Base-by-base conservation (phyloP, 1,140 invertebrate species). In the Hypsibius dujardini region DNA sequence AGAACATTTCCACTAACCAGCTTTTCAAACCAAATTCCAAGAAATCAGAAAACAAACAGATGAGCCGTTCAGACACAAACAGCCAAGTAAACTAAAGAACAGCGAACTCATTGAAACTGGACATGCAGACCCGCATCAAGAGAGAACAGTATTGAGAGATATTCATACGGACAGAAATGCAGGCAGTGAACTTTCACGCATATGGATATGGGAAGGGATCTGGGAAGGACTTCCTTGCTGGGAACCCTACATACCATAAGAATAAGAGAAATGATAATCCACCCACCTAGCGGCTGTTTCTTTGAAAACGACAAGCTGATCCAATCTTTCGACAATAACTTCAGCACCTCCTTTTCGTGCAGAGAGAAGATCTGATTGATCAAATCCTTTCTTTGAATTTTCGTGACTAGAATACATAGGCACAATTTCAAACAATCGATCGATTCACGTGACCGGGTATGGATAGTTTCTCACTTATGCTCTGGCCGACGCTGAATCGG, bases 361-460 rank as follows among this genome's bases (percentile, higher is more conserved):
- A 95, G 82, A 1, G 93, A 92, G 79, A 94, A 92, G 75, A 95
- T 87, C 81, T 91, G 88, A 40, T 86, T 86, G 73, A 95, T 90
- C 0, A 95, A 82, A 47, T 89, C 88, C 72, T 87, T 84, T 60
- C 89, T 88, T 74, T 91, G 82, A 80, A 90, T 90, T 76, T 89
- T 87, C 56, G 92, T 90, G 76, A 95, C 90, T 89, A 78, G 69
- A 83, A 82, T 46, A 46, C 28, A 28, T 28, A 28, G 28, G 28
- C 28, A 28, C 28, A 28, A 28, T 28, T 28, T 28, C 28, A 0
- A 28, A 0, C 28, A 28, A 28, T 28, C 28, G 28, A 28, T 28
- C 28, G 28, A 28, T 28, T 28, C 28, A 28, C 28, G 28, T 28
- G 28, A 28, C 28, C 28, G 28, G 0, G 0, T 56, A 7, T 56